Conservation (phyloP, 2,888 invertebrate species). For the Lithophane socia region DNA sequence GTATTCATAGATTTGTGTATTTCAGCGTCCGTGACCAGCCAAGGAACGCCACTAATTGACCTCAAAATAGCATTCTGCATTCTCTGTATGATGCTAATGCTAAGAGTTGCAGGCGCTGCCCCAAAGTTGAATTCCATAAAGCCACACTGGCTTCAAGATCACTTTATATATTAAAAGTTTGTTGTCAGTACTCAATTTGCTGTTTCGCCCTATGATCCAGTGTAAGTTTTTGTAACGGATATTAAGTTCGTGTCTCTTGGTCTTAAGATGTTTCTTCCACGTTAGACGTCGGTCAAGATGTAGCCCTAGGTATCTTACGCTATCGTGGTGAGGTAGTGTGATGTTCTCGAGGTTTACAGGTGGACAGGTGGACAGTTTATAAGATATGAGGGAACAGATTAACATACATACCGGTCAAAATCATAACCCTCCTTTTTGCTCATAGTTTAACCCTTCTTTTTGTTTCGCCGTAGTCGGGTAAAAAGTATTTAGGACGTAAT, state of each 20-base stretch:
- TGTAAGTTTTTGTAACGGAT: neutral
- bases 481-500: no score
- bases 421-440: no score
- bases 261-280: neutral
- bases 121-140: neutral
- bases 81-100: neutral
- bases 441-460: no score
- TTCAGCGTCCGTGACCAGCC: no score
- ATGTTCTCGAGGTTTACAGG: neutral
- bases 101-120: neutral
- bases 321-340: neutral
- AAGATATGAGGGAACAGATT: no score
- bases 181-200: neutral
- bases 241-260: neutral
- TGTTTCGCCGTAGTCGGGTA: no score
- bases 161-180: neutral
- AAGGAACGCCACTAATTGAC: no score
- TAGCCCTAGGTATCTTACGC: neutral
- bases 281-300: neutral
- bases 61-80: no score
- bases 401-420: no score
- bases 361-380: no score
- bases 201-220: neutral
- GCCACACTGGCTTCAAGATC: neutral
- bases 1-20: no score